These are phyloP conservation scores for Holothuria leucospilota DNA, from an alignment of 53 echinoderm and acorn worm genomes.

Conservation along the genomic window DNA sequence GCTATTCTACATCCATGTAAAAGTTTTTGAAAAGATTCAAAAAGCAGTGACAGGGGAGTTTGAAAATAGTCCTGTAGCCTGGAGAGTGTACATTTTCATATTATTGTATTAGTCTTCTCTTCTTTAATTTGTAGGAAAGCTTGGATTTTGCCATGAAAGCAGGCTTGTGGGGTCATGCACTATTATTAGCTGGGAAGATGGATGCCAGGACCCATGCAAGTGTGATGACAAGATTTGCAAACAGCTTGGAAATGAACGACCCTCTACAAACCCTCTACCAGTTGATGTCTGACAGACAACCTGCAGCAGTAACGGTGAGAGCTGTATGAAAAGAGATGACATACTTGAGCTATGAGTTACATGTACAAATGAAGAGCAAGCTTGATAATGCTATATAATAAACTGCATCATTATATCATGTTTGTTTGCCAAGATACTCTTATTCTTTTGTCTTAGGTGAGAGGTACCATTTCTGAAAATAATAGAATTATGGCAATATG, in stretches of 20 bases:
- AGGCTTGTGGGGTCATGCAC: conserved; percentile 95
- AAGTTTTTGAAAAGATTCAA: too few relatives aligned
- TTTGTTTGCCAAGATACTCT: too few relatives aligned
- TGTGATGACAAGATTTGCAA: conserved; percentile 99
- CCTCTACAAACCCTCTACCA: conserved; percentile 97
- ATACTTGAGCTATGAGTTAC: not conserved
- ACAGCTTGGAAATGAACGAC: conserved; percentile 94
- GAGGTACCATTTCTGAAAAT: too few relatives aligned
- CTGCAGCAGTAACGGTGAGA: conserved; percentile 98
- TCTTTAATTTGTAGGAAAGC: conserved; percentile 74
- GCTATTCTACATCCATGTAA: too few relatives aligned
- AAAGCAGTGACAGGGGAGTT: too few relatives aligned
- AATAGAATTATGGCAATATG: too few relatives aligned
- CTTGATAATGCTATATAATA: too few relatives aligned
- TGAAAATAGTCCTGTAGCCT: not conserved
- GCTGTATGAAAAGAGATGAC: not conserved
- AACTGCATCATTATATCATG: too few relatives aligned
- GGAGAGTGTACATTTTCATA: not conserved
- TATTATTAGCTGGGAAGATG: conserved; percentile 95
- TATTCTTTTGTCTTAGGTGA: too few relatives aligned
- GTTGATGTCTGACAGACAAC: conserved; percentile 97
- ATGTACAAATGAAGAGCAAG: not conserved
- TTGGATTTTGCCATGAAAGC: conserved; percentile 88
- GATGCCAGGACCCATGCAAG: conserved; percentile 91
- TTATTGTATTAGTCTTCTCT: conserved; percentile 2